Percentiles rank a stretch among this genome's conserved stretches.
Evolutionary conservation across 2,113 vertebrate species (phyloP).

Genomic region (Siniperca knerii): DNA sequence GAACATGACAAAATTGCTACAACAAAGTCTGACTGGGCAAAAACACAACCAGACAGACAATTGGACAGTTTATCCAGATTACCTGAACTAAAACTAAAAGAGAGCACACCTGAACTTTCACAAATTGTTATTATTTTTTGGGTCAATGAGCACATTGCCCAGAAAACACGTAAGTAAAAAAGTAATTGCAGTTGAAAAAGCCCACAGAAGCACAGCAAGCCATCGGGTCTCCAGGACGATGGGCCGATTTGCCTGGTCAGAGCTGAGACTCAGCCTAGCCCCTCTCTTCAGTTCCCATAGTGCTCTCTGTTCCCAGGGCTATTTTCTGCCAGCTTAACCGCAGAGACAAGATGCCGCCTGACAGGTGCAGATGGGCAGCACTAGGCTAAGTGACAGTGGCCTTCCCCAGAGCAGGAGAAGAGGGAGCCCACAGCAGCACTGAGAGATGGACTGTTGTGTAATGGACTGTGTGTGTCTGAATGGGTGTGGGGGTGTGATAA

Average conservation of each 20-base stretch:
- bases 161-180: background rate
- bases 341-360: constrained; percentile 44
- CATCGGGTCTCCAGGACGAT: background rate
- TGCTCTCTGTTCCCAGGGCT: constrained; percentile 48
- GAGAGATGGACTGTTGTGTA: constrained; percentile 52
- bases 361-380: constrained; percentile 71
- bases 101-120: background rate
- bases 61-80: background rate
- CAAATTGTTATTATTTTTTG: too few species aligned
- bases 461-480: constrained; percentile 15
- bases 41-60: background rate
- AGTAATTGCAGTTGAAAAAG: background rate
- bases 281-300: constrained; percentile 7
- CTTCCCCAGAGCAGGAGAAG: constrained; percentile 34
- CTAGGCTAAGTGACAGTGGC: constrained; percentile 57
- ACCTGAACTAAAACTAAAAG: background rate
- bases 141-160: background rate
- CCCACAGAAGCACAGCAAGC: background rate
- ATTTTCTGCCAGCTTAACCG: constrained; percentile 79
- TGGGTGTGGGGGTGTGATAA: background rate
- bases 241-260: background rate
- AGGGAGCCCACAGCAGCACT: constrained; percentile 3
- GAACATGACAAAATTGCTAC: background rate
- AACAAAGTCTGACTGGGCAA: background rate
- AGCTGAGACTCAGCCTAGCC: constrained; percentile 12